Percentiles rank a stretch among this genome's conserved stretches.
phyloP scores from a whole-genome alignment of 1,140 invertebrate species.

The Pantala flavescens region DNA sequence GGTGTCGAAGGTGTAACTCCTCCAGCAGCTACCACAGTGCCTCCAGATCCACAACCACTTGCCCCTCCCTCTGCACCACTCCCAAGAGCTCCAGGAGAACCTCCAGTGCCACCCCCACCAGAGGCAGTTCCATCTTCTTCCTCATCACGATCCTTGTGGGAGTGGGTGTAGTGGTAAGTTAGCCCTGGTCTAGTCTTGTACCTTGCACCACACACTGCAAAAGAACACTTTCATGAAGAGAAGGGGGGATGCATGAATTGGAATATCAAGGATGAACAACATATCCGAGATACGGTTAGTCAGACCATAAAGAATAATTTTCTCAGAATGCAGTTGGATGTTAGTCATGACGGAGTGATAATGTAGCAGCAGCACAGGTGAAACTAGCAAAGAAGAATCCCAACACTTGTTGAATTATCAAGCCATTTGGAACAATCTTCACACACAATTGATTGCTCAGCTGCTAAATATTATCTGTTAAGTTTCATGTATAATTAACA shows the following conservation, averaged over 20 bases:
- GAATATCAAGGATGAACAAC: background rate
- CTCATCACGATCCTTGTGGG: slow-evolving; percentile 61
- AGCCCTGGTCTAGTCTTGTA: slow-evolving; percentile 96
- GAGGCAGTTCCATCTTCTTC: slow-evolving; percentile 28
- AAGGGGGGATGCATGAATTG: background rate
- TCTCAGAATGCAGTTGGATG: background rate
- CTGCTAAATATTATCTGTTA: background rate
- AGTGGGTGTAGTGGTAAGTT: slow-evolving; percentile 94
- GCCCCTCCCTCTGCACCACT: slow-evolving; percentile 18
- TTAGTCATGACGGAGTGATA: background rate
- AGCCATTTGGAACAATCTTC: background rate
- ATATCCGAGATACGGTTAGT: background rate
- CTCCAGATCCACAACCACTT: slow-evolving; percentile 23
- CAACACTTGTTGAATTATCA: background rate
- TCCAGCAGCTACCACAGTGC: slow-evolving; percentile 28
- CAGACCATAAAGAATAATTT: background rate
- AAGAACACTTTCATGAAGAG: slow-evolving; percentile 27
- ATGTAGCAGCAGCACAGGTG: background rate
- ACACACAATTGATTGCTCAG: background rate
- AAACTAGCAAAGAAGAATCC: background rate
- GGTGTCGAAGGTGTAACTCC: slow-evolving; percentile 20
- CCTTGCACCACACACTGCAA: slow-evolving; percentile 86
- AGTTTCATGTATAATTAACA: background rate
- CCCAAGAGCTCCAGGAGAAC: slow-evolving; percentile 16
- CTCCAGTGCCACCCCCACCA: background rate